A percentile compares a stretch with the other conserved stretches of the same genome.
phyloP scores from a whole-genome alignment of 2,113 vertebrate genomes.

The Aptenodytes patagonicus region DNA sequence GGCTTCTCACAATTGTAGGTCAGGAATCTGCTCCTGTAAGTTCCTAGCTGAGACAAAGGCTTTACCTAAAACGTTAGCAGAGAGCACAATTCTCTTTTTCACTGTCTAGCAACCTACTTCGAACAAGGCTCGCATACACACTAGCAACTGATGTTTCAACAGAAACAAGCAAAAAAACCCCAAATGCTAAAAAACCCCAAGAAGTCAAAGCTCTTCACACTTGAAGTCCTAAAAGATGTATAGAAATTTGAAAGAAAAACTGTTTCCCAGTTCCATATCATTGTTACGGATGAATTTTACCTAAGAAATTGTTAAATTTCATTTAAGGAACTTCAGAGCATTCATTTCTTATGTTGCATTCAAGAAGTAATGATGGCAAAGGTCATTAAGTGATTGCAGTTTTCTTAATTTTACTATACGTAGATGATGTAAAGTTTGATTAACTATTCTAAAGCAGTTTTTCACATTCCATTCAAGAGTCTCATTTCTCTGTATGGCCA shows the following conservation, averaged over 20 bases:
- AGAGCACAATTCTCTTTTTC: not conserved
- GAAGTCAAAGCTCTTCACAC: not conserved
- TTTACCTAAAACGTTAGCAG: constrained; percentile 3
- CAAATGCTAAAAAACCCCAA: not conserved
- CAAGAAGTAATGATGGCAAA: not conserved
- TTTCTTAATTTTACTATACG: not conserved
- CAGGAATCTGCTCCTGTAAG: not conserved
- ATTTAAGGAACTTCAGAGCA: not conserved
- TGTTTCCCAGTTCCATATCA: not conserved
- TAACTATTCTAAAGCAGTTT: not conserved
- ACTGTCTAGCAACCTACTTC: not conserved
- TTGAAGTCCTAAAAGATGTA: not conserved
- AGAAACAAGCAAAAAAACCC: not conserved
- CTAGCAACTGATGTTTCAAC: not conserved
- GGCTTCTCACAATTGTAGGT: not conserved
- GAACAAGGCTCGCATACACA: not conserved
- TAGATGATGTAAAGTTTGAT: not conserved
- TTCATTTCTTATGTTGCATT: not conserved
- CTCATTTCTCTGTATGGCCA: not conserved
- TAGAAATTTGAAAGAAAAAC: not conserved
- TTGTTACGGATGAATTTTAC: not conserved
- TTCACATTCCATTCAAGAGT: not conserved
- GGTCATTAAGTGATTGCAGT: not conserved
- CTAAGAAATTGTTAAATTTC: not conserved
- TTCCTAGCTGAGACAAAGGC: not conserved